Percentiles rank a stretch among this genome's conserved stretches.
Conservation (phyloP, 2,888 invertebrate species). For the Phyto melanocephala region DNA sequence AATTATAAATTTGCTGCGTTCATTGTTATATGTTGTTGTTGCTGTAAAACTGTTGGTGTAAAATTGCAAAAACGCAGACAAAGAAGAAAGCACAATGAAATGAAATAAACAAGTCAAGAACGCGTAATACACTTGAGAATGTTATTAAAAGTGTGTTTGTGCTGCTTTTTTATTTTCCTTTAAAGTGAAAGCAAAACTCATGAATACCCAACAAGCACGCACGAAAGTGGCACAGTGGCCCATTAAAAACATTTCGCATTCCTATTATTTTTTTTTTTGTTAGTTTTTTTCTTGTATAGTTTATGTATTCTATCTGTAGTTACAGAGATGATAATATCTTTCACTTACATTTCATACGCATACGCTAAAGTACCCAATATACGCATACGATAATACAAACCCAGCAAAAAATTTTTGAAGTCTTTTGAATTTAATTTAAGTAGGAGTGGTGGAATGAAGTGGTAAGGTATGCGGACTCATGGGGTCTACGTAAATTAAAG, state of each 20-base stretch:
- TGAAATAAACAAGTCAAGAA: conserved; percentile 19
- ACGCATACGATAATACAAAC: background rate
- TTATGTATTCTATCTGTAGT: conserved; percentile 15
- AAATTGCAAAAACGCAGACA: conserved; percentile 53
- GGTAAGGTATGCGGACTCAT: too few species aligned
- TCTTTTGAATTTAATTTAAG: too few species aligned
- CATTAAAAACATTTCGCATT: conserved; percentile 41
- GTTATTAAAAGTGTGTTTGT: background rate
- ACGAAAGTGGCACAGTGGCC: conserved; percentile 45
- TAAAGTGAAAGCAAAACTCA: conserved; percentile 3
- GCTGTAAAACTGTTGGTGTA: too few species aligned
- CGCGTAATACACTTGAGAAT: conserved; percentile 39
- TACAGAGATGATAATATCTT: conserved; percentile 36
- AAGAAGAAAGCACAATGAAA: background rate
- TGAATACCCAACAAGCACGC: conserved; percentile 2
- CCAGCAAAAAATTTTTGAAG: too few species aligned
- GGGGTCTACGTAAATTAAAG: too few species aligned
- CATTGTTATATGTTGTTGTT: conserved; percentile 42
- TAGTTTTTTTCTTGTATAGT: background rate
- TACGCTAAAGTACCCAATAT: conserved; percentile 2
- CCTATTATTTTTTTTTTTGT: background rate
- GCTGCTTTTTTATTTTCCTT: background rate
- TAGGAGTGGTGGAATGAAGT: too few species aligned
- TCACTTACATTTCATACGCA: conserved; percentile 6
- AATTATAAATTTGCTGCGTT: conserved; percentile 40